Percentiles rank a stretch among this genome's conserved stretches.
Conservation (phyloP, 1,140 invertebrate genomes). For the Nasonia giraulti region DNA sequence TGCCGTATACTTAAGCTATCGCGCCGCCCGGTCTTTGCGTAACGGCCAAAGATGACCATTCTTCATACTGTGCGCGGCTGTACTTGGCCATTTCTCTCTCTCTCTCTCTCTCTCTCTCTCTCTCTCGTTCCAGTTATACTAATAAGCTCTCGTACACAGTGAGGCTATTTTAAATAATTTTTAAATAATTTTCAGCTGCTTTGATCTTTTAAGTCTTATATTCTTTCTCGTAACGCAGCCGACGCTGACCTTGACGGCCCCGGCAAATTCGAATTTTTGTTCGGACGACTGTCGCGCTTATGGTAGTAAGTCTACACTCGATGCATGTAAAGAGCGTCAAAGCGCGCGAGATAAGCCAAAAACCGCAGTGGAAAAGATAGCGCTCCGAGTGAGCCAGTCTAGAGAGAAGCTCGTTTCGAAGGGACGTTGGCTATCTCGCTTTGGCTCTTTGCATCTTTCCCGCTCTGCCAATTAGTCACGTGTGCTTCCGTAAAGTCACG, state of each 20-base stretch:
- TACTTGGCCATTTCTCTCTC: too few species aligned
- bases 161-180: neutral
- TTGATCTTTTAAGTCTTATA: neutral
- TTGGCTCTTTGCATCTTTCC: neutral
- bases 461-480: constrained; percentile 29
- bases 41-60: constrained; percentile 20
- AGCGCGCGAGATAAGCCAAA: neutral
- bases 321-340: neutral
- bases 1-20: neutral
- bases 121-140: constrained; percentile 1
- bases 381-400: too few species aligned
- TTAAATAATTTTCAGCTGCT: constrained; percentile 26
- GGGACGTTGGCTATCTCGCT: neutral
- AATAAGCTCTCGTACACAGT: neutral
- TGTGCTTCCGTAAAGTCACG: neutral
- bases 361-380: neutral
- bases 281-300: too few species aligned
- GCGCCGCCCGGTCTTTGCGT: neutral
- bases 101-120: neutral
- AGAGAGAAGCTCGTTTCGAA: neutral
- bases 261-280: neutral
- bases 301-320: too few species aligned
- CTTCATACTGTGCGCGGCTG: too few species aligned
- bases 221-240: too few species aligned
- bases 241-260: too few species aligned